These are phyloP conservation scores for Lycodopsis pacificus DNA, from an alignment of 2,797 vertebrate species.

Conservation along the genomic window DNA sequence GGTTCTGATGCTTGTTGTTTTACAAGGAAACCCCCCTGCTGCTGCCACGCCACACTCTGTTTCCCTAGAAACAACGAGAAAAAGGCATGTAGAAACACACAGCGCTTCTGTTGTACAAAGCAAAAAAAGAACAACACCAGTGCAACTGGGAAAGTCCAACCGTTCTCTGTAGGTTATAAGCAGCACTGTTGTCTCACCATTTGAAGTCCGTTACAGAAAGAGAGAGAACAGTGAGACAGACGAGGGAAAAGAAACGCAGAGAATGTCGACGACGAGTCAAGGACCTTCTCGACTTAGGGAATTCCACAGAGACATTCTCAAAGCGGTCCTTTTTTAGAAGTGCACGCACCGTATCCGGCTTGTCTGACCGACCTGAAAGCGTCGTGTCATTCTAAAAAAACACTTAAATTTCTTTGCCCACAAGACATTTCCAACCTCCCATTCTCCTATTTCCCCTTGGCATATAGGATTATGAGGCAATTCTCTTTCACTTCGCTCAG, in stretches of 20 bases:
- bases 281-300: constrained; percentile 24
- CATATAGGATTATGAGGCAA: not conserved
- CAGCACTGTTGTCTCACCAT: not conserved
- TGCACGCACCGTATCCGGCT: not conserved
- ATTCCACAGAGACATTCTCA: constrained; percentile 27
- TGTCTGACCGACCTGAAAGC: constrained; percentile 17
- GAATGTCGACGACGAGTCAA: constrained; percentile 6
- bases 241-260: not conserved
- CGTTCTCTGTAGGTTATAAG: constrained; percentile 23
- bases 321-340: constrained; percentile 32
- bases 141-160: constrained; percentile 35
- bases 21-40: constrained; percentile 64
- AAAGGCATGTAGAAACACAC: constrained; percentile 41
- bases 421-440: not conserved
- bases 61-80: constrained; percentile 70
- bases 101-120: constrained; percentile 41
- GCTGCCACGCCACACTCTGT: constrained; percentile 59
- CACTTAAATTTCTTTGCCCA: not conserved
- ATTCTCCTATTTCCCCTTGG: constrained; percentile 5
- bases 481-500: not conserved
- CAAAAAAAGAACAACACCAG: not conserved
- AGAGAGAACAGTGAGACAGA: constrained; percentile 5
- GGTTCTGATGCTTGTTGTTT: constrained; percentile 46
- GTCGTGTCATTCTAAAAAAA: constrained; percentile 37
- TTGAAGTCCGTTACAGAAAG: not conserved